Conservation (phyloP, 2,888 invertebrate genomes). For the Pantelozetes paolii region DNA sequence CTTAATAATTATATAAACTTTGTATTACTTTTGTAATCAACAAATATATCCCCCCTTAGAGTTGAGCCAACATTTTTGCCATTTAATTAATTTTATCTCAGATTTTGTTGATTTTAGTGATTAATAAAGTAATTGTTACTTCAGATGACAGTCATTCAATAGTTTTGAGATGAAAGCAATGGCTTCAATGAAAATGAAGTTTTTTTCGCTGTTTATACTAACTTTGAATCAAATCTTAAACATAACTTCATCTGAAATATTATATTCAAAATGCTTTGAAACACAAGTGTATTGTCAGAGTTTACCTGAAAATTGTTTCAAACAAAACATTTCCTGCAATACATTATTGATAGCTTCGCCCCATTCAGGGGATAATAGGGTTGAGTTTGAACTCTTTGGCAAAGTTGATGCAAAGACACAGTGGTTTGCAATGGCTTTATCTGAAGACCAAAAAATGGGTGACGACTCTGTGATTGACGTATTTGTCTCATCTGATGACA, state of each 20-base stretch:
- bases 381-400: constrained; percentile 9
- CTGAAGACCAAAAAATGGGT: background rate
- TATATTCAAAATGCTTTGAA: constrained; percentile 2
- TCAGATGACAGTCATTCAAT: too few relatives aligned
- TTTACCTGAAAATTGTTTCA: constrained; percentile 15
- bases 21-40: too few relatives aligned
- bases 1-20: too few relatives aligned
- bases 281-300: constrained; percentile 19
- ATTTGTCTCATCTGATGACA: background rate
- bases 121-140: too few relatives aligned
- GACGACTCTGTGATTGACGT: constrained; percentile 5
- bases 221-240: background rate
- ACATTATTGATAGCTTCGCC: constrained; percentile 5
- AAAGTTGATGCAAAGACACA: background rate
- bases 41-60: too few relatives aligned
- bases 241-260: background rate
- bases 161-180: too few relatives aligned
- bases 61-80: too few relatives aligned
- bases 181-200: background rate
- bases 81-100: too few relatives aligned
- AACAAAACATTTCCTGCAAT: constrained; percentile 1
- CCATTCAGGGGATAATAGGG: background rate
- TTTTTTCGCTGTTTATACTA: background rate
- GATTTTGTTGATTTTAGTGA: too few relatives aligned
- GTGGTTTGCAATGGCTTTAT: constrained; percentile 24